Percentiles rank a stretch among this genome's conserved stretches.
Evolutionary conservation across 2,797 vertebrate genomes (phyloP).

Genomic region (Fringilla coelebs): DNA sequence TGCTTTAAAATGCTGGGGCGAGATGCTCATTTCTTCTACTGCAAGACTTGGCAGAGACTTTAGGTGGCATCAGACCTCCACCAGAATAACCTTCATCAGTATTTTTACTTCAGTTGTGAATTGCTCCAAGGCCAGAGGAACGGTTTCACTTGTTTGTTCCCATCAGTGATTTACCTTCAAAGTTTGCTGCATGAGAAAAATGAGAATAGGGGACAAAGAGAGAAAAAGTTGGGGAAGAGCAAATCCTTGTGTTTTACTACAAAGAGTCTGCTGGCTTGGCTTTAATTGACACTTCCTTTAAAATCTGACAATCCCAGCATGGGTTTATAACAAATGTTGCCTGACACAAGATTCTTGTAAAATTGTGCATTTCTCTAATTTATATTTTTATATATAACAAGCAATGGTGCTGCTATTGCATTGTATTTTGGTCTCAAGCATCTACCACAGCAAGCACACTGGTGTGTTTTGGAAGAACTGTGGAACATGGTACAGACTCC

Average conservation of each 20-base stretch:
- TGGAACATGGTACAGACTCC: not conserved
- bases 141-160: not conserved
- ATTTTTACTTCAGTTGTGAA: not conserved
- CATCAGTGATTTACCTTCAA: not conserved
- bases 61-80: slow-evolving; percentile 62
- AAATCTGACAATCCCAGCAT: not conserved
- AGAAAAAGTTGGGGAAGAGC: not conserved
- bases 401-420: not conserved
- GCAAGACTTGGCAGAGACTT: slow-evolving; percentile 36
- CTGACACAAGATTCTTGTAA: not conserved
- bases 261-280: not conserved
- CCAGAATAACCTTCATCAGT: not conserved
- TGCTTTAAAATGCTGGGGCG: not conserved
- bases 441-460: not conserved
- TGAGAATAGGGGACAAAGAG: not conserved
- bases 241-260: not conserved
- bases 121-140: not conserved
- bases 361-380: not conserved
- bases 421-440: not conserved
- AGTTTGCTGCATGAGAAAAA: not conserved
- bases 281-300: not conserved
- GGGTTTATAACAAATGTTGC: not conserved
- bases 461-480: not conserved
- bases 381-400: not conserved
- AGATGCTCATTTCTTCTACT: not conserved